A percentile compares a stretch with the other conserved stretches of the same genome.
phyloP scores from a whole-genome alignment of 2,888 invertebrate genomes.

The Acanthoscelides obtectus region DNA sequence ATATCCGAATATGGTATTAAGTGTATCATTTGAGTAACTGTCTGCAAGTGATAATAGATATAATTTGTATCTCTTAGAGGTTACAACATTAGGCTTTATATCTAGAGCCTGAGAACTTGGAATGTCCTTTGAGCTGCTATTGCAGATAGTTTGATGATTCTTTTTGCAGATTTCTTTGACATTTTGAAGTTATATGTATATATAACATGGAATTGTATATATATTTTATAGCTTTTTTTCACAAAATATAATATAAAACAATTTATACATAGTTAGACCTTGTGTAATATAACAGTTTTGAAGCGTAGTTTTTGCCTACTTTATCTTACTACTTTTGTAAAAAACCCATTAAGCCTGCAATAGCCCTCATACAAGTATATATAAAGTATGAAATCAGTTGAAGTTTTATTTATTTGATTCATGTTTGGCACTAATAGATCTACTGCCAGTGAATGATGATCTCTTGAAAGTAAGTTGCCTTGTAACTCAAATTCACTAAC shows the following conservation, averaged over 20 bases:
- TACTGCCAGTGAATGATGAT: background rate
- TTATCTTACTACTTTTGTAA: background rate
- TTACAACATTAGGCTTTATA: no score
- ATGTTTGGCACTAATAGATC: background rate
- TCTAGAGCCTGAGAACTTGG: no score
- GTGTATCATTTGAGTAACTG: no score
- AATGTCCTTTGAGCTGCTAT: no score
- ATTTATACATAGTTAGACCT: background rate
- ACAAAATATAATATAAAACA: background rate
- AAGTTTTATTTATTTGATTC: background rate
- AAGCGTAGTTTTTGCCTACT: background rate
- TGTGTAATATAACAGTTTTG: background rate
- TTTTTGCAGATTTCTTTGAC: no score
- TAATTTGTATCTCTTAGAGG: no score
- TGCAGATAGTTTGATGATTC: no score
- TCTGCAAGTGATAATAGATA: no score
- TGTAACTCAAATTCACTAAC: background rate
- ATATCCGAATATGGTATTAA: no score
- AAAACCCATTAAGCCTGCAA: background rate
- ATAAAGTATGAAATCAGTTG: background rate
- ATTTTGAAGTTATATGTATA: no score
- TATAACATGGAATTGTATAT: no score
- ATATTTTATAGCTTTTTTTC: background rate
- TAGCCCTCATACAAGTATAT: background rate
- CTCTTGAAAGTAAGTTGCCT: background rate